phyloP scores from a whole-genome alignment of 2,113 vertebrate genomes.

The Bucco capensis region DNA sequence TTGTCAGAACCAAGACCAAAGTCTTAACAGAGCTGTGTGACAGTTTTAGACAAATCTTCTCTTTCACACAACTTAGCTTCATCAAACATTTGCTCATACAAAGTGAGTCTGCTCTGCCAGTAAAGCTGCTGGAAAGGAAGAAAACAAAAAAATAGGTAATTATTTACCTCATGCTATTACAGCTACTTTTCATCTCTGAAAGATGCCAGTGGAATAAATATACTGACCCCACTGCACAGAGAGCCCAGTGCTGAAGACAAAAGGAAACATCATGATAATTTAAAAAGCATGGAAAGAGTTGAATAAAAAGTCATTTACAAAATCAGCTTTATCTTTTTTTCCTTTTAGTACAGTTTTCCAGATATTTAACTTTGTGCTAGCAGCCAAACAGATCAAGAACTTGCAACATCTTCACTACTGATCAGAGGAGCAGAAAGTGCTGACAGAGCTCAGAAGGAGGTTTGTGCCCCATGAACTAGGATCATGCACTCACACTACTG shows the following conservation, averaged over 20 bases:
- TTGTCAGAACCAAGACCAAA: too few species aligned
- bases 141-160: not conserved
- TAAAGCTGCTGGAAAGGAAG: not conserved
- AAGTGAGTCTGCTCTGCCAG: not conserved
- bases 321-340: not conserved
- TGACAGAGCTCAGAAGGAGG: not conserved
- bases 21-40: too few species aligned
- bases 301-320: not conserved
- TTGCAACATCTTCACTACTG: not conserved
- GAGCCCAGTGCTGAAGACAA: not conserved
- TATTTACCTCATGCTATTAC: not conserved
- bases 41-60: too few species aligned
- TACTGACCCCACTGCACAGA: not conserved
- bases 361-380: not conserved
- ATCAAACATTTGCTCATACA: not conserved
- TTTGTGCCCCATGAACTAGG: not conserved
- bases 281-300: not conserved
- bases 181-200: not conserved
- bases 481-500: not conserved
- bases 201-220: not conserved
- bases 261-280: not conserved
- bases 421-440: not conserved
- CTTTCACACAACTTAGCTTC: too few species aligned
- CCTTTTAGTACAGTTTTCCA: not conserved
- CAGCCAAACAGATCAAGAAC: not conserved